Evolutionary conservation across 2,888 invertebrate species (phyloP), one percentile per base, ranked within the genome.

Genomic region (Tetropium fuscum): DNA sequence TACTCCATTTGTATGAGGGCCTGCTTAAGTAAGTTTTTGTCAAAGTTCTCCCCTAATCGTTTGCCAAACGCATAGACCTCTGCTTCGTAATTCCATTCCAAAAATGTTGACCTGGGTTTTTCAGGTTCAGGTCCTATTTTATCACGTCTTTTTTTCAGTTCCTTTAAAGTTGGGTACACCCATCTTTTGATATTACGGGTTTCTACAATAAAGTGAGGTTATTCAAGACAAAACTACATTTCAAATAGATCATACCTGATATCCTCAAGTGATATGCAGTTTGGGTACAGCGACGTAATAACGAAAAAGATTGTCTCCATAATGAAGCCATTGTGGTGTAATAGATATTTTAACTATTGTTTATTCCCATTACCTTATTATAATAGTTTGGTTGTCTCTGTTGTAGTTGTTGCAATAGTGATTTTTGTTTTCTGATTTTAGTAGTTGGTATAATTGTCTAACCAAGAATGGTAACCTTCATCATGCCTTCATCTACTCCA

Each of bases 41-140:
- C 85, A 74, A 98, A 94, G 2, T 92, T 87, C 83, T 98, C 98
- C 16, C 90, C 88, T 10, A 97, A 82, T 18, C 98, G 85, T 74
- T 90, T 90, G 6, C 90, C 91, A 84, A 97, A 97, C 0, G 97
- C 93, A 82, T 85, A 96, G 1, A 97, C 64, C 83, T 97, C 97
- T 0, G 94, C 88, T 70, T 91, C 88, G 70, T 93, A 88, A 77
- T 95, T 97, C 97, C 97, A 95, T 74, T 92, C 93, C n/a, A 90
- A 69, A 75, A 85, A 92, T 5, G 85, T 84, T 18, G 88, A 90
- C 63, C 94, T 82, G 1, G 82, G 83, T 58, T 79, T 71, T 70
- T 66, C 84, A 72, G 67, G 83, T 72, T 89, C 87, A 15, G 71
- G 4, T 0, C 88, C 90, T 16, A 85, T 73, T 76, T 84, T 87